phyloP scores from a whole-genome alignment of 2,888 invertebrate genomes.

The Athalia rosae region DNA sequence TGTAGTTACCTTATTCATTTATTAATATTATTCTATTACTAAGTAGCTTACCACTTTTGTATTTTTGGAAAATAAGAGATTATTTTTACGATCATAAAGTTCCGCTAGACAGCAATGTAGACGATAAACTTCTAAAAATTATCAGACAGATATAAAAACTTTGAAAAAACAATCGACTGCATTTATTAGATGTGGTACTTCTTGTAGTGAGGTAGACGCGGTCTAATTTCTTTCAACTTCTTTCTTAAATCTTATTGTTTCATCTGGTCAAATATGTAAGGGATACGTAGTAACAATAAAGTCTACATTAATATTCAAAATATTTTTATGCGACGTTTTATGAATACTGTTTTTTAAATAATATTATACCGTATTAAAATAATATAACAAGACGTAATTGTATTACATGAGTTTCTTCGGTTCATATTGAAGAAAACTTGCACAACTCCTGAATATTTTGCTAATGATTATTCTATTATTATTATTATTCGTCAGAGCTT shows the following conservation, averaged over 20 bases:
- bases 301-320: background rate
- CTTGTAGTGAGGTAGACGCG: conserved; percentile 42
- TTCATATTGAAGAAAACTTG: background rate
- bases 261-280: conserved; percentile 3
- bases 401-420: conserved; percentile 8
- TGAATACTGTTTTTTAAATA: conserved; percentile 23
- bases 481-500: background rate
- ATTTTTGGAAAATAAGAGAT: conserved; percentile 44
- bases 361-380: background rate
- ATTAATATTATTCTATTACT: conserved; percentile 22
- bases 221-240: conserved; percentile 33
- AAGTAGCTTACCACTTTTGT: conserved; percentile 31
- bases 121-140: background rate
- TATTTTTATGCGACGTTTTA: conserved; percentile 27
- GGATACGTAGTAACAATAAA: conserved; percentile 23
- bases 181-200: conserved; percentile 9
- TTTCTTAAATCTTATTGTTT: background rate
- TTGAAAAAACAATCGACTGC: conserved; percentile 23
- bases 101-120: conserved; percentile 1
- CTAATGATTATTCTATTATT: background rate
- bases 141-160: conserved; percentile 25
- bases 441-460: background rate
- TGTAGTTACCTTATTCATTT: conserved; percentile 15
- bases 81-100: conserved; percentile 1
- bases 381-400: conserved; percentile 33